phyloP scores from a whole-genome alignment of 2,797 vertebrate genomes.

The Glyptemys insculpta region DNA sequence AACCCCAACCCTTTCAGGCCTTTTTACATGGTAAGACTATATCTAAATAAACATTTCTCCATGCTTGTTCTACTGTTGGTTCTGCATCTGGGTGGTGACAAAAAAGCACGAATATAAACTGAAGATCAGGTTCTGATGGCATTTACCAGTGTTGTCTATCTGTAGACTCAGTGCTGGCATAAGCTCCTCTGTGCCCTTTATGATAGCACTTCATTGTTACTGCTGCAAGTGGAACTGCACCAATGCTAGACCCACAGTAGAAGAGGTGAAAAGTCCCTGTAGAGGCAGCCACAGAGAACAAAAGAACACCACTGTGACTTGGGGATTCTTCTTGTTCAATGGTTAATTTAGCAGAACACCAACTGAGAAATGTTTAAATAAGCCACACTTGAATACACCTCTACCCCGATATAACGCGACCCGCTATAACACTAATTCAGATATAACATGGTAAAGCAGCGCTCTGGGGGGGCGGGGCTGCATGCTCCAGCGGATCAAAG shows the following conservation, averaged over 20 bases:
- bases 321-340: not conserved
- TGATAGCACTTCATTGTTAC: not conserved
- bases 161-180: not conserved
- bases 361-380: not conserved
- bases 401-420: no score
- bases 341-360: not conserved
- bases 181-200: not conserved
- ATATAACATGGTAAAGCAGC: no score
- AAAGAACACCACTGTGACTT: rapidly evolving
- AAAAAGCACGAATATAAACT: not conserved
- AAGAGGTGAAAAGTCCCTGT: not conserved
- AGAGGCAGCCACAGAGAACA: not conserved
- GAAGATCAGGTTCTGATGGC: not conserved
- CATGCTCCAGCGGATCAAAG: no score
- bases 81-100: not conserved
- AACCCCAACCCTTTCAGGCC: not conserved
- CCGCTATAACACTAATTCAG: no score
- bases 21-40: not conserved
- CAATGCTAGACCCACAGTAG: not conserved
- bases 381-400: not conserved
- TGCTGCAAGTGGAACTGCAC: not conserved
- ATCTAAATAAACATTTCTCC: not conserved
- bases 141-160: not conserved
- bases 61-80: not conserved
- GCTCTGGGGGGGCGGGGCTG: no score